phyloP scores from a whole-genome alignment of 2,797 vertebrate species.

The Pempheris klunzingeri region DNA sequence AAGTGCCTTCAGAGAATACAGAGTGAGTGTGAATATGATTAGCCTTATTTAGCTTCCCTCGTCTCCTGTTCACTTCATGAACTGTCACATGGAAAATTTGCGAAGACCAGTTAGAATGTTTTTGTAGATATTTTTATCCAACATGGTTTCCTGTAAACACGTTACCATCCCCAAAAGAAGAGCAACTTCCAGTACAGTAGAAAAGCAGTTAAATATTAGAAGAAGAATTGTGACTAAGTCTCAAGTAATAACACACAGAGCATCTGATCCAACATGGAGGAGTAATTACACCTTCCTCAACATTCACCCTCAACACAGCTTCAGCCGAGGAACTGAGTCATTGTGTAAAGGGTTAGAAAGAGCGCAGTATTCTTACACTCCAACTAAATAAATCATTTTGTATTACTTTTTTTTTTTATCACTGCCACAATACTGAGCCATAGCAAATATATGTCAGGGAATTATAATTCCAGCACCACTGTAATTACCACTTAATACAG shows the following conservation, averaged over 20 bases:
- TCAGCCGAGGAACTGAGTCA: not conserved
- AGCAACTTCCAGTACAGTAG: not conserved
- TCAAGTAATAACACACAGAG: not conserved
- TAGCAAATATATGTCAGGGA: not conserved
- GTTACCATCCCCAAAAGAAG: not conserved
- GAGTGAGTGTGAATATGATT: slow-evolving; percentile 36
- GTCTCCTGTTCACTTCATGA: slow-evolving; percentile 27
- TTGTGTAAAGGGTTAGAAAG: not conserved
- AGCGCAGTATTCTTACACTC: not conserved
- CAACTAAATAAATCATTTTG: no score
- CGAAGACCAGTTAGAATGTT: slow-evolving; percentile 27
- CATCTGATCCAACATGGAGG: not conserved
- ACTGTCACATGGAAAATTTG: slow-evolving; percentile 20
- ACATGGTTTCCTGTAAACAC: not conserved
- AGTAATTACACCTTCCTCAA: not conserved
- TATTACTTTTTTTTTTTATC: not conserved
- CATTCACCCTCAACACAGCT: rapidly evolving
- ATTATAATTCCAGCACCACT: not conserved
- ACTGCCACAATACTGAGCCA: not conserved
- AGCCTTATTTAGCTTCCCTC: slow-evolving; percentile 41
- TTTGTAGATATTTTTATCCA: no score
- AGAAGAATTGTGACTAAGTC: not conserved
- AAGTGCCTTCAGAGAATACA: not conserved
- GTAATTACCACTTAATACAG: slow-evolving; percentile 16
- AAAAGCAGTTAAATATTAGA: not conserved